These are phyloP conservation scores for Aethina tumida DNA, from an alignment of 1,140 invertebrate genomes.

Conservation along the genomic window DNA sequence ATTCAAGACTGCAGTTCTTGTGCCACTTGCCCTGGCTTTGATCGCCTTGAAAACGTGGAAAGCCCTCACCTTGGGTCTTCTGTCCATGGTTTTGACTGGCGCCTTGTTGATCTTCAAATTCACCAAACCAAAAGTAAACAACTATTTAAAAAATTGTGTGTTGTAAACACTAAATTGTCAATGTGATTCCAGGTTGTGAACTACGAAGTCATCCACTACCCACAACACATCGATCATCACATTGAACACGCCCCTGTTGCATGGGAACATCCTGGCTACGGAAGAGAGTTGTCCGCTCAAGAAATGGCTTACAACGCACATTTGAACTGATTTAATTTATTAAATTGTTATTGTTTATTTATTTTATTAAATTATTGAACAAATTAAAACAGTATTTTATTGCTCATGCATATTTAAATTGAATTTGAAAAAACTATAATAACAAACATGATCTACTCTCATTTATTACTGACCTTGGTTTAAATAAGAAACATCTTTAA, in stretches of 20 bases:
- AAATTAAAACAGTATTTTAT: too few relatives aligned
- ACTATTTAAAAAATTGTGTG: slow-evolving; percentile 6
- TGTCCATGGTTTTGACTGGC: slow-evolving; percentile 68
- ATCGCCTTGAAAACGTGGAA: slow-evolving; percentile 83
- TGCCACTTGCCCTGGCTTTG: slow-evolving; percentile 65
- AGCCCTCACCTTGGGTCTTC: slow-evolving; percentile 70
- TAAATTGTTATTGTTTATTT: slow-evolving; percentile 17
- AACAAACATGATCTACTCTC: too few relatives aligned
- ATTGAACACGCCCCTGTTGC: slow-evolving; percentile 47
- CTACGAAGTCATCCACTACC: slow-evolving; percentile 76
- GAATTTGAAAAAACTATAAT: too few relatives aligned
- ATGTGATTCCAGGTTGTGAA: slow-evolving; percentile 44
- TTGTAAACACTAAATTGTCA: slow-evolving; percentile 1
- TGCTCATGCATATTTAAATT: too few relatives aligned
- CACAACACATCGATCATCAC: slow-evolving; percentile 54
- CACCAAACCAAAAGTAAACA: slow-evolving; percentile 64
- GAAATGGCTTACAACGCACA: slow-evolving; percentile 56
- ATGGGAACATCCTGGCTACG: slow-evolving; percentile 51
- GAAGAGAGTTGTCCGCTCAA: slow-evolving; percentile 46
- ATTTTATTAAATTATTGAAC: slow-evolving; percentile 27
- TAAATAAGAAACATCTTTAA: too few relatives aligned
- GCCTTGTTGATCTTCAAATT: slow-evolving; percentile 77
- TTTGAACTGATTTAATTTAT: slow-evolving; percentile 23
- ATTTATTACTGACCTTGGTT: too few relatives aligned
- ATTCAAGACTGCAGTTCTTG: slow-evolving; percentile 71